Evolutionary conservation across 2,113 vertebrate species (phyloP), one percentile per base, ranked within the genome.

Genomic region (Cacatua alba): DNA sequence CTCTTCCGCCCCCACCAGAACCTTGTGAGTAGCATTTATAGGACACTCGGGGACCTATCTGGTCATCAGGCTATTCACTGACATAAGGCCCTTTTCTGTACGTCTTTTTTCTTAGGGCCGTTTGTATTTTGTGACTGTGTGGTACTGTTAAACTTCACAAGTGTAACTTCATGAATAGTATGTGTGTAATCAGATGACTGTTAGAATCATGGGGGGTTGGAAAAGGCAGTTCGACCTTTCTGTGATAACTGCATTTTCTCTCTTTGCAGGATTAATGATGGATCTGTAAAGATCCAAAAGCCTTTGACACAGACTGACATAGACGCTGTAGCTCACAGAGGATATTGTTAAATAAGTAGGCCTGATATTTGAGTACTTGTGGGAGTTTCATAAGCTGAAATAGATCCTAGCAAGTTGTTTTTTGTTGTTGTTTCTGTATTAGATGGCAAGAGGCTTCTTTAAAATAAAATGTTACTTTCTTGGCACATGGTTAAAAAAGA

Each of bases 1-100:
- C 98, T 60, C 88, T 98, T 62, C 97, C 98, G 10, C 97, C 98
- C 7, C 97, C 98, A 2, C 98, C 98, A 60, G 99, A 99, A 72
- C 98, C 98, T 69, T 96, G 98, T 99, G 96, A 98, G 98, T 97
- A 62, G 37, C 37, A 11, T 57, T 89, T 49, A 4, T 53, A 33
- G 76, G 49, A 28, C 62, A 46, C 39, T 20, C 2, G 8, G 60
- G 39, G 62, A 59, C 51, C 51, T 69, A 62, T 67, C 74, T 65
- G 63, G 10, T 53, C 0, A 0, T 28, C 51, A 9, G 52, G 57
- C 67, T 52, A 17, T 65, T 79, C 33, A 0, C 62, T 59, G 53
- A 4, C 33, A 39, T 3, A 1, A 23, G 24, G 35, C 67, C 31
- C 2, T 46, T 75, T 44, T 35, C 41, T 13, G 11, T 53, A 6